These are phyloP conservation scores for Apeira syringaria DNA, from an alignment of 2,888 invertebrate genomes.

Conservation along the genomic window DNA sequence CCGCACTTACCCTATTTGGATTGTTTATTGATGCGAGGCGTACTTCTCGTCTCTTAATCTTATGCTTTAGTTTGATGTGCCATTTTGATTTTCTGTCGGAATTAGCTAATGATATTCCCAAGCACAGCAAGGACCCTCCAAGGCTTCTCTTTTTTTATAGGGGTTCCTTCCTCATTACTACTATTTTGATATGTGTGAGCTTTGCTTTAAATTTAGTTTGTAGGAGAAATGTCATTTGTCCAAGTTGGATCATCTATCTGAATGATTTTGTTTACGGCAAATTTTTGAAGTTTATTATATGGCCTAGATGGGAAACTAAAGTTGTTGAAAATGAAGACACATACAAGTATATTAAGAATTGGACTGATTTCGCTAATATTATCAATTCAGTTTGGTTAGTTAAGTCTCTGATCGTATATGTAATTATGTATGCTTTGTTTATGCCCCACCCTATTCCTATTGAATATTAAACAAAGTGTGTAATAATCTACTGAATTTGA, in stretches of 20 bases:
- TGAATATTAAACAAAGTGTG: not conserved
- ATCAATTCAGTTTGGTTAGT: conserved; percentile 20
- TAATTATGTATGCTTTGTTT: conserved; percentile 13
- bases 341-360: conserved; percentile 11
- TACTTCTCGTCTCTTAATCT: conserved; percentile 23
- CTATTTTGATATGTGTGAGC: conserved; percentile 11
- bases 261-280: conserved; percentile 18
- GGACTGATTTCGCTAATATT: conserved; percentile 24
- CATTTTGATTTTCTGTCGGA: conserved; percentile 31
- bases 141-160: conserved; percentile 28
- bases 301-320: conserved; percentile 13
- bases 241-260: conserved; percentile 6
- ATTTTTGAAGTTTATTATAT: conserved; percentile 10
- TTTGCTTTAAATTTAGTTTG: conserved; percentile 13
- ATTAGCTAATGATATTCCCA: conserved; percentile 24
- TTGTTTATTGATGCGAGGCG: conserved; percentile 25
- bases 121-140: conserved; percentile 26
- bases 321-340: conserved; percentile 1
- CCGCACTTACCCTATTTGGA: conserved; percentile 24
- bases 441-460: conserved; percentile 10
- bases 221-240: conserved; percentile 4
- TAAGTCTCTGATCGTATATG: conserved; percentile 15
- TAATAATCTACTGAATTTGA: too few relatives aligned
- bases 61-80: conserved; percentile 29
- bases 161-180: conserved; percentile 29